Evolutionary conservation across 37 sponge, comb jelly and placozoan genomes (phyloP), one percentile per base, ranked within the genome.

Genomic region (Aphrocallistes beatrix): DNA sequence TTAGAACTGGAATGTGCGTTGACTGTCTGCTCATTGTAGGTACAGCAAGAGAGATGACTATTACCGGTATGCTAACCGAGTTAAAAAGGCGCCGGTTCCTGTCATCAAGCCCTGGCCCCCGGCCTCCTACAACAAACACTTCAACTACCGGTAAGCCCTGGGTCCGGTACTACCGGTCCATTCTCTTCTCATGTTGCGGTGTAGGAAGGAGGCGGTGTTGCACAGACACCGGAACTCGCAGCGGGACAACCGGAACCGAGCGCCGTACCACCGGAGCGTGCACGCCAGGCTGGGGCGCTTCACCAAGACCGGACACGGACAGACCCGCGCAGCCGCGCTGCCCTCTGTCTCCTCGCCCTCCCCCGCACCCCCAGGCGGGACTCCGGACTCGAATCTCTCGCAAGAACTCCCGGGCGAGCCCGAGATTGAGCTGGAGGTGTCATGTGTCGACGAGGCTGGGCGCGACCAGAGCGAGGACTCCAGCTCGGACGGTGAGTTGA

Each of bases 21-120:
- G 17, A 47, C n/a, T n/a, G n/a, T 47, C 13, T 47, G 17, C 17
- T 17, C 17, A 21, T 47, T 47, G 17, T 47, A 60, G 75, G 34
- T 60, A 60, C 75, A 60, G 75, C 34, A 60, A 60, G 75, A 60
- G n/a, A 60, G 75, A 60, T 30, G 75, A 60, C n/a, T 60, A 60
- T 60, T 60, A 60, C 75, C 10, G 75, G n/a, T 60, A 60, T 13
- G 75, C 75, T 19, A 60, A 60, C 75, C 10, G 75, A 60, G 75
- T 60, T 3, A 60, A 60, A 30, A 60, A 60, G 75, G 34, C 75
- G 3, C 75, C 75, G 3, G 75, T 60, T 6, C 75, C 75, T 6
- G 75, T 60, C 21, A 60, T 60, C 10, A 60, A 60, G 75, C 75
- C 75, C 10, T 60, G 75, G 75, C 75, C 75, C 34, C 75, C 75